Base-by-base conservation (phyloP, 1,140 invertebrate species). In the Drosophila triauraria region DNA sequence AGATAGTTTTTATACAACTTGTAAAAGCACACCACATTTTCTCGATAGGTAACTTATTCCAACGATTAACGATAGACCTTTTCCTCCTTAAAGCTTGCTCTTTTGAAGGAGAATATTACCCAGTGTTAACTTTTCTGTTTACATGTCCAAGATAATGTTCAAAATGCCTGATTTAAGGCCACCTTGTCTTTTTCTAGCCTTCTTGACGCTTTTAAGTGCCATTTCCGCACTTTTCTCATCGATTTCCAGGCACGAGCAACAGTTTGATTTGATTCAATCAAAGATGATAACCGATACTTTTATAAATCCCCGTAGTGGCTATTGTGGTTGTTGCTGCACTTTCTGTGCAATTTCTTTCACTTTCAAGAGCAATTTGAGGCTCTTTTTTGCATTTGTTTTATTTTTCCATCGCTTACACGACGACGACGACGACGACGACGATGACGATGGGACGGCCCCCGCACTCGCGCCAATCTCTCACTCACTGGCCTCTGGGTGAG, bases 291-390 rank as follows among this genome's bases (percentile, higher is more conserved):
- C 47, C 67, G 40, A 68, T 67, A 70, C 40, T 53, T 50, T 42
- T 59, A 25, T 61, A 35, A 20, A 3, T 35, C 32, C 32, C 8
- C 30, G 30, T 32, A 30, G 27, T 1, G 7, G 30, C 8, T 32
- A 8, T 30, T 30, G 30, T n/a, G n/a, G n/a, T 10, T 35, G 32
- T 10, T 10, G 9, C 32, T 77, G 47, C 69, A 46, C 69, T 68
- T 51, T 50, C 50, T 43, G 67, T 65, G 61, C 67, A 70, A 53
- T 71, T 51, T 58, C 50, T 48, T 63, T 70, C 75, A 75, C 70
- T 70, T 80, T 77, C 61, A 80, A 60, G 64, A 59, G 81, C 71
- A 80, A 83, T 80, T 61, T 70, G 35, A 59, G 20, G 75, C 50
- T 40, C 7, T 35, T 70, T 50, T 0, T 25, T 38, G 35, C 25